A percentile compares a stretch with the other conserved stretches of the same genome.
Evolutionary conservation across 1,140 invertebrate genomes (phyloP).

Genomic region (Cryptotermes secundus): DNA sequence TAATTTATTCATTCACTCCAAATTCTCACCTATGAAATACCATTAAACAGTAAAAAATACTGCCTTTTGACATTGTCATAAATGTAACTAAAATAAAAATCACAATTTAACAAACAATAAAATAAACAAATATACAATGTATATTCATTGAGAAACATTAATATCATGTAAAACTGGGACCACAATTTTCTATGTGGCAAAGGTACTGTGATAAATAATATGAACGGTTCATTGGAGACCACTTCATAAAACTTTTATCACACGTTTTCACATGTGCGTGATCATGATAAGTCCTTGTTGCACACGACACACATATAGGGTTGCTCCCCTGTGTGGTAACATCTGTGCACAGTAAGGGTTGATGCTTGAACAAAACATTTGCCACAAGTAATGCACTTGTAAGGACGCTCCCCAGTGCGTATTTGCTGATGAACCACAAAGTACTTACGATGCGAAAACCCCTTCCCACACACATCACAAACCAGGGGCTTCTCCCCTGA

Average conservation of each 20-base stretch:
- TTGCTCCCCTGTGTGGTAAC: conserved; percentile 68
- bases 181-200: neutral
- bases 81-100: no score
- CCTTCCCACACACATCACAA: conserved; percentile 67
- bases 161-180: neutral
- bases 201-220: neutral
- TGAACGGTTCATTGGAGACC: neutral
- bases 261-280: conserved; percentile 44
- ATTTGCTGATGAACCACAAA: conserved; percentile 61
- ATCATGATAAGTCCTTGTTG: conserved; percentile 65
- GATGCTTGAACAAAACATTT: conserved; percentile 71
- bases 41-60: neutral
- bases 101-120: conserved; percentile 4
- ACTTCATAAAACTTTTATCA: neutral
- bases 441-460: conserved; percentile 71
- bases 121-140: neutral
- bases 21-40: no score
- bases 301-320: conserved; percentile 68
- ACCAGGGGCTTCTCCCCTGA: conserved; percentile 70
- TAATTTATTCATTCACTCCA: no score
- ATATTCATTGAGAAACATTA: neutral
- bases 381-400: conserved; percentile 63
- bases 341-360: conserved; percentile 68
- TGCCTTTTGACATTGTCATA: neutral
- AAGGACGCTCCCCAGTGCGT: conserved; percentile 68